Evolutionary conservation across 2,888 invertebrate species (phyloP).

Genomic region (Andrena hattorfiana): DNA sequence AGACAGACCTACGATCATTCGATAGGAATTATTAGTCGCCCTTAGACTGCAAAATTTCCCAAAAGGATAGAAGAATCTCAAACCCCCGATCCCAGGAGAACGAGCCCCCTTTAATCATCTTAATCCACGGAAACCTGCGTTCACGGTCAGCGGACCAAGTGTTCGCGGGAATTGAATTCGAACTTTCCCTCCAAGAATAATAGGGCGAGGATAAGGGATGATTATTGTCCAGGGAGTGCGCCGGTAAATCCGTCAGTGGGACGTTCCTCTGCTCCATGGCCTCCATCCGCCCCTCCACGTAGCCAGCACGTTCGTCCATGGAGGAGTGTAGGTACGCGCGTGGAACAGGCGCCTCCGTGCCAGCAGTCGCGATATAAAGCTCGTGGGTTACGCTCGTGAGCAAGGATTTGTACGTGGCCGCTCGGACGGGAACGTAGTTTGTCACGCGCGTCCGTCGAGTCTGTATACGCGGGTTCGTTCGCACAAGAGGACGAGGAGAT

Average conservation of each 20-base stretch:
- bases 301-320: constrained; percentile 58
- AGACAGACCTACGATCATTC: too few relatives aligned
- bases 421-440: constrained; percentile 31
- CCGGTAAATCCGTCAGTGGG: constrained; percentile 49
- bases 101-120: background rate
- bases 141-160: background rate
- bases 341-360: constrained; percentile 72
- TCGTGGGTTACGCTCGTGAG: constrained; percentile 59
- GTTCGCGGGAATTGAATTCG: background rate
- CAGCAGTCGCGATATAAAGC: constrained; percentile 81
- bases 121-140: background rate
- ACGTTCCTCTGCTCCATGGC: constrained; percentile 59
- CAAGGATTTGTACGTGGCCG: constrained; percentile 42
- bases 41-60: too few relatives aligned
- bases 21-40: too few relatives aligned
- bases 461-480: constrained; percentile 12
- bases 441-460: constrained; percentile 34
- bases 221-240: background rate
- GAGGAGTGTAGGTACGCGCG: constrained; percentile 74
- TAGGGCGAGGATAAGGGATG: background rate
- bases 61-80: background rate
- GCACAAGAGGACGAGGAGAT: background rate
- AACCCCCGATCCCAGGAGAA: background rate
- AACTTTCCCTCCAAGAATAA: background rate
- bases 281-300: constrained; percentile 64